A percentile compares a stretch with the other conserved stretches of the same genome.
These are phyloP conservation scores for Gisinianus flammeolus DNA, from an alignment of 2,888 invertebrate species.

Conservation along the genomic window DNA sequence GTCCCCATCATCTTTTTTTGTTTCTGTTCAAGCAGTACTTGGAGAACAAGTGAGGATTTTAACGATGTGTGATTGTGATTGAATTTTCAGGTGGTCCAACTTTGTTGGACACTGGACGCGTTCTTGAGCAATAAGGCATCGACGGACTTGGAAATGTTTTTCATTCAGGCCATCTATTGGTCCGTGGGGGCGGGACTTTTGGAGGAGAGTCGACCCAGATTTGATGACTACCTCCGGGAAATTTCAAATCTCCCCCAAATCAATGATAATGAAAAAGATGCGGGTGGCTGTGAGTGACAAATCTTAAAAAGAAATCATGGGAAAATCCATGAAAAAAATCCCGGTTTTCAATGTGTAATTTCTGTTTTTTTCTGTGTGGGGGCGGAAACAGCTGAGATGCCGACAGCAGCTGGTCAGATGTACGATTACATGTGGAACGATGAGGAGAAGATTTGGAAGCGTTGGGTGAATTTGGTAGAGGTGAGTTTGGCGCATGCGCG, in stretches of 20 bases:
- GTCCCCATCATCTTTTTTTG: slow-evolving; percentile 88
- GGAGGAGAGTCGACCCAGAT: slow-evolving; percentile 65
- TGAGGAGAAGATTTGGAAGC: slow-evolving; percentile 74
- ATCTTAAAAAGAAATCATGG: slow-evolving; percentile 70
- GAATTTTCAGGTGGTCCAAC: slow-evolving; percentile 72
- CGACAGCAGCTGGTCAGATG: slow-evolving; percentile 72
- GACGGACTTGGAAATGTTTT: slow-evolving; percentile 72
- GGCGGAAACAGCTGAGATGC: slow-evolving; percentile 74
- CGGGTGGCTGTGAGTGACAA: slow-evolving; percentile 77
- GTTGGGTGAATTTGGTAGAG: slow-evolving; percentile 84
- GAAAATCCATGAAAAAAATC: slow-evolving; percentile 84
- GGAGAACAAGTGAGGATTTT: slow-evolving; percentile 70
- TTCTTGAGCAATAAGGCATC: slow-evolving; percentile 63
- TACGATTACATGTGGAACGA: slow-evolving; percentile 83
- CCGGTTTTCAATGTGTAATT: slow-evolving; percentile 89
- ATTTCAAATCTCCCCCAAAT: slow-evolving; percentile 78
- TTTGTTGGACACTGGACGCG: slow-evolving; percentile 80
- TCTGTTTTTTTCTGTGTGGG: slow-evolving; percentile 83
- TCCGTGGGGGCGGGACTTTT: slow-evolving; percentile 66
- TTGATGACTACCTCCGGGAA: slow-evolving; percentile 81
- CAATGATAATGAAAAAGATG: slow-evolving; percentile 86
- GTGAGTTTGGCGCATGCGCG: no score
- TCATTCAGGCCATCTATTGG: slow-evolving; percentile 82
- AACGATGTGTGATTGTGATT: slow-evolving; percentile 70
- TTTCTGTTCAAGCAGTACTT: slow-evolving; percentile 76